Conservation (phyloP, 2,113 vertebrate species). For the Pygoscelis antarcticus region DNA sequence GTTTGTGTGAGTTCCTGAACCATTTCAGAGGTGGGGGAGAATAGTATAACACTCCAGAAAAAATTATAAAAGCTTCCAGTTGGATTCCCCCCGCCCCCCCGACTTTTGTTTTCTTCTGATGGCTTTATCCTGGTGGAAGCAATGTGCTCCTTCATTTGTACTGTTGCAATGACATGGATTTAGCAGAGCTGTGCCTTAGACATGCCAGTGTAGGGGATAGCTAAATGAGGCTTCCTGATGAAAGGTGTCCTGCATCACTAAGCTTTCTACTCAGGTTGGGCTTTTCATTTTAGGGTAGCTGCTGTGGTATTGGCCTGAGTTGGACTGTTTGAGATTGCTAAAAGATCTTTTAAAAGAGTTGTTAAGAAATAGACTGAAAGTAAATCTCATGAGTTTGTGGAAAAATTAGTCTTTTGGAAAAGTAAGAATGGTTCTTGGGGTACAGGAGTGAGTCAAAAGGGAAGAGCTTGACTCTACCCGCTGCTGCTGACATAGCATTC, state of each 20-base stretch:
- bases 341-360: not conserved
- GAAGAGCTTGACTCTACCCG: not conserved
- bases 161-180: not conserved
- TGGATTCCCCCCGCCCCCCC: not conserved
- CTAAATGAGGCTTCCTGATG: not conserved
- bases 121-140: not conserved
- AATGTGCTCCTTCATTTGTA: not conserved
- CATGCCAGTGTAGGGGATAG: fast-evolving
- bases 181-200: not conserved
- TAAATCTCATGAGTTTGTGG: not conserved
- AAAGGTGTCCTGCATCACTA: not conserved
- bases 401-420: not conserved
- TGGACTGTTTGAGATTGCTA: not conserved
- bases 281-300: not conserved
- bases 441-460: not conserved
- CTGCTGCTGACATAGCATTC: not conserved
- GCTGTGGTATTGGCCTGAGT: not conserved
- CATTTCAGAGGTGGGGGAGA: not conserved
- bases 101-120: not conserved
- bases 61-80: not conserved
- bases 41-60: not conserved
- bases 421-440: not conserved
- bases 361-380: not conserved
- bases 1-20: not conserved
- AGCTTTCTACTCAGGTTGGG: not conserved